Percentiles rank a stretch among this genome's conserved stretches.
phyloP scores from a whole-genome alignment of 2,888 invertebrate species.

The Cetonia aurata region DNA sequence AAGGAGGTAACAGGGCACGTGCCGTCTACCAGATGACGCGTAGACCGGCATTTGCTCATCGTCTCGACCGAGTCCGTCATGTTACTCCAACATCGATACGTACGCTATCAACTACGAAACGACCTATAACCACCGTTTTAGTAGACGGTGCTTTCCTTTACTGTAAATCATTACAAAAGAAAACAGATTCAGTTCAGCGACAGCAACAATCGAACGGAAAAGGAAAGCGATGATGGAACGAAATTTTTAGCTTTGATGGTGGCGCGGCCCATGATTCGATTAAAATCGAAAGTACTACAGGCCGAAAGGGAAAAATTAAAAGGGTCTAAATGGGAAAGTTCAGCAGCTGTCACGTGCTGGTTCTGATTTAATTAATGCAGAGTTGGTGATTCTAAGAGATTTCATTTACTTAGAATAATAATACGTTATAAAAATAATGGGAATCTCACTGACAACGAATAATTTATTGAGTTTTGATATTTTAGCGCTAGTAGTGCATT shows the following conservation, averaged over 20 bases:
- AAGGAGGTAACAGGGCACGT: slow-evolving; percentile 52
- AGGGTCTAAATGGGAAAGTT: slow-evolving; percentile 34
- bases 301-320: slow-evolving; percentile 14
- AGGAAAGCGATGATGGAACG: slow-evolving; percentile 18
- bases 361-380: slow-evolving; percentile 26
- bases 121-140: slow-evolving; percentile 8
- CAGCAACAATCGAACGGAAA: slow-evolving; percentile 4
- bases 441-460: no score
- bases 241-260: slow-evolving; percentile 24
- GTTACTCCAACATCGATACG: slow-evolving; percentile 18
- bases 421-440: neutral
- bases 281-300: slow-evolving; percentile 33
- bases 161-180: slow-evolving; percentile 29
- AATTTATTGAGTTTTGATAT: no score
- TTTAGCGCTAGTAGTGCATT: no score
- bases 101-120: slow-evolving; percentile 19
- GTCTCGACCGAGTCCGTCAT: slow-evolving; percentile 31
- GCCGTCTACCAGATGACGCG: slow-evolving; percentile 59
- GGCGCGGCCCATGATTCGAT: slow-evolving; percentile 13
- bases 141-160: slow-evolving; percentile 11
- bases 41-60: slow-evolving; percentile 40
- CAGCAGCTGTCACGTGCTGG: slow-evolving; percentile 13
- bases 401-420: neutral
- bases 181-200: neutral
- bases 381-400: neutral